Conservation (phyloP, 2,113 vertebrate species). For the Phyllopteryx taeniolatus region DNA sequence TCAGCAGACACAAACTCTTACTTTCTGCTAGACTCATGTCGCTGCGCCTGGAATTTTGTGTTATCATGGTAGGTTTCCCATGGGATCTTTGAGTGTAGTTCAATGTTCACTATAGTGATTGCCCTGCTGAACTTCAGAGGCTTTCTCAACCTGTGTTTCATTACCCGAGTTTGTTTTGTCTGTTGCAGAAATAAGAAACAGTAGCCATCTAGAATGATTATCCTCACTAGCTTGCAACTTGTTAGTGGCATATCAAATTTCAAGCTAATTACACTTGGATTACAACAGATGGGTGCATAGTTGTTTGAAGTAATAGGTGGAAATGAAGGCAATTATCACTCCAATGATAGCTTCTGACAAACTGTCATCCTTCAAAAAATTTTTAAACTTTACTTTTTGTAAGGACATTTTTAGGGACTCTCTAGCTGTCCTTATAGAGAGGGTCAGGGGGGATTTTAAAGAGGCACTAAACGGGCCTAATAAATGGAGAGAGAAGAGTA, state of each 20-base stretch:
- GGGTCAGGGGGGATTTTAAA: neutral
- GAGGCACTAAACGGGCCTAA: too few species aligned
- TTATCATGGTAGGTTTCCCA: slow-evolving; percentile 67
- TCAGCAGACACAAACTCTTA: slow-evolving; percentile 63
- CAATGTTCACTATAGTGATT: slow-evolving; percentile 49
- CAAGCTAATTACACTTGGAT: slow-evolving; percentile 43
- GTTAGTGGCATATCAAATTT: slow-evolving; percentile 62
- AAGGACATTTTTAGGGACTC: neutral
- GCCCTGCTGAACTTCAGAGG: slow-evolving; percentile 44
- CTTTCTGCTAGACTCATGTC: slow-evolving; percentile 74
- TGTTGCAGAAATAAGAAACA: slow-evolving; percentile 60
- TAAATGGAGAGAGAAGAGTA: too few species aligned
- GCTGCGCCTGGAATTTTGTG: slow-evolving; percentile 55
- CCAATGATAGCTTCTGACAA: slow-evolving; percentile 1
- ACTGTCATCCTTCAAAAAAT: neutral
- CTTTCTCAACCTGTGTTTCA: slow-evolving; percentile 65
- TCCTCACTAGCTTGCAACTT: slow-evolving; percentile 46
- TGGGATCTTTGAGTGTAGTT: slow-evolving; percentile 57
- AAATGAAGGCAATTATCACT: slow-evolving; percentile 36
- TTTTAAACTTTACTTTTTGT: neutral
- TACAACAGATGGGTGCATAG: slow-evolving; percentile 19
- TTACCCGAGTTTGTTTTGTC: slow-evolving; percentile 67
- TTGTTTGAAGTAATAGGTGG: slow-evolving; percentile 15
- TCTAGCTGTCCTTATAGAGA: neutral
- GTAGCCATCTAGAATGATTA: slow-evolving; percentile 58